phyloP scores from a whole-genome alignment of 2,113 vertebrate species.

The Labeo rohita region DNA sequence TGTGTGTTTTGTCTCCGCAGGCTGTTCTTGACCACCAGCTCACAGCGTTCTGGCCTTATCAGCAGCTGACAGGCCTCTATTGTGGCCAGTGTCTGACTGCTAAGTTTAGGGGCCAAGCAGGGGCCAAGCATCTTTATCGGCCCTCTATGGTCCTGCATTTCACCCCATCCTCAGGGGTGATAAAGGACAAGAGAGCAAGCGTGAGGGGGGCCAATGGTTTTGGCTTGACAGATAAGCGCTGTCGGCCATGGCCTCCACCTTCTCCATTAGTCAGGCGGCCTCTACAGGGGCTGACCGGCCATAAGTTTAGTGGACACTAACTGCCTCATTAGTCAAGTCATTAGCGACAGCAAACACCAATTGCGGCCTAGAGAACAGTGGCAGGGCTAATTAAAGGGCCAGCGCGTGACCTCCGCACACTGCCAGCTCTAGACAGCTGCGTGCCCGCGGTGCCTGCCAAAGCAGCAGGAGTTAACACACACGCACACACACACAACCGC shows the following conservation, averaged over 20 bases:
- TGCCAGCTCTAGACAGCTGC: slow-evolving; percentile 83
- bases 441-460: slow-evolving; percentile 61
- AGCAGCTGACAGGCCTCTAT: slow-evolving; percentile 68
- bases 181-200: slow-evolving; percentile 41
- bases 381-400: slow-evolving; percentile 86
- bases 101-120: slow-evolving; percentile 61
- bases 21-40: slow-evolving; percentile 62
- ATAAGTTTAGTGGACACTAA: slow-evolving; percentile 85
- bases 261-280: slow-evolving; percentile 70
- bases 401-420: slow-evolving; percentile 67
- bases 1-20: slow-evolving; percentile 15
- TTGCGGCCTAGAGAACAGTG: slow-evolving; percentile 80
- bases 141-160: slow-evolving; percentile 63
- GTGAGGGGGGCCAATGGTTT: slow-evolving; percentile 55
- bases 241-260: slow-evolving; percentile 51
- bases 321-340: slow-evolving; percentile 94
- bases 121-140: slow-evolving; percentile 73
- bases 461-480: slow-evolving; percentile 32
- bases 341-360: slow-evolving; percentile 87
- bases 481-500: slow-evolving; percentile 46
- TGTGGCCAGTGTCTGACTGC: slow-evolving; percentile 65
- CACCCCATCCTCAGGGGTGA: slow-evolving; percentile 61
- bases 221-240: slow-evolving; percentile 68
- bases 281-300: slow-evolving; percentile 70
- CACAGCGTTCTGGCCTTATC: slow-evolving; percentile 63